These are phyloP conservation scores for Diaphora mendica DNA, from an alignment of 2,888 invertebrate genomes.

Conservation along the genomic window DNA sequence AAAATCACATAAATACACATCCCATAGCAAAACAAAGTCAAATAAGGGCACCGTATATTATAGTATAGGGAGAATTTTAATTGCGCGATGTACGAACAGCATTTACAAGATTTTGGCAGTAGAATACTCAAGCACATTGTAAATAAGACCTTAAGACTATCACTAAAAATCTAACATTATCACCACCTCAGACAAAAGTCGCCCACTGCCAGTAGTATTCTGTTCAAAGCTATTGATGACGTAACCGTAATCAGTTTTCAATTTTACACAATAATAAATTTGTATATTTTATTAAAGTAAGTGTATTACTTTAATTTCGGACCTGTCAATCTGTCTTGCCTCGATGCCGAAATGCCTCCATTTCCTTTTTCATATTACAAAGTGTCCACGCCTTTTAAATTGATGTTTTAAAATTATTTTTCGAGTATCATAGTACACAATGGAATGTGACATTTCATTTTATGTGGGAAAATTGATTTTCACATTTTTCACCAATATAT, in stretches of 20 bases:
- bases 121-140: not conserved
- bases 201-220: too few species aligned
- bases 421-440: conserved; percentile 16
- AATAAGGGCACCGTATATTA: not conserved
- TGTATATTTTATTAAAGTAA: conserved; percentile 70
- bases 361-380: conserved; percentile 67
- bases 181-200: too few species aligned
- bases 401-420: conserved; percentile 56
- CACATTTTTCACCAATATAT: not conserved
- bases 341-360: conserved; percentile 52
- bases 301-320: conserved; percentile 75
- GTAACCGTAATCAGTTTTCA: not conserved
- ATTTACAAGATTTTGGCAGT: not conserved
- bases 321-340: conserved; percentile 71
- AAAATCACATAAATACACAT: not conserved
- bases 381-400: conserved; percentile 53
- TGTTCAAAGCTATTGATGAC: too few species aligned
- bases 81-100: not conserved
- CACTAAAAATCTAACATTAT: too few species aligned
- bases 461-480: conserved; percentile 15
- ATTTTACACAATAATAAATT: conserved; percentile 17
- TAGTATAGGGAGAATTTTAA: not conserved
- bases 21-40: not conserved
- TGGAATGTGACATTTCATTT: conserved; percentile 12
- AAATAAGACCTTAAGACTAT: too few species aligned